Base-by-base conservation (phyloP, 2,113 vertebrate species). In the Telmatochromis sp. region DNA sequence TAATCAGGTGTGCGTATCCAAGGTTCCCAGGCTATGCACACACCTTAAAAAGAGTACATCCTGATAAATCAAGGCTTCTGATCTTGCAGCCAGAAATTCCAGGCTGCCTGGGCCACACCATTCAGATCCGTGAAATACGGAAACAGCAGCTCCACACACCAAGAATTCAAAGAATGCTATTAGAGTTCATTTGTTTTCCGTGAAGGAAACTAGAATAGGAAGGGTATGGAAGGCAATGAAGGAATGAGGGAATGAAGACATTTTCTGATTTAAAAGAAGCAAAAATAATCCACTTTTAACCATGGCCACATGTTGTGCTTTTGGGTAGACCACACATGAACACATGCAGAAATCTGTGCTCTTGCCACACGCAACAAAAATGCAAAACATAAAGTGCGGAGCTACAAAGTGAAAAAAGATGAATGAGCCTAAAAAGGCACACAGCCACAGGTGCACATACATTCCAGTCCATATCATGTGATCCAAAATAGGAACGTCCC, bases 101-200 rank as follows among this genome's bases (percentile, higher is more conserved):
- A 93, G 87, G 88, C 93, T 91, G 90, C 87, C 83, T 84, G 85
- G 85, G 90, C 91, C 93, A 89, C 93, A 94, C 90, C 93, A 94
- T 91, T 94, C 80, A 94, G 92, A 92, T 5, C n/a, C 80, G 80
- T 78, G 89, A 91, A 95, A 96, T 89, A 93, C 87, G 81, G 93
- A 95, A 96, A 95, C 93, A 94, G 90, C 94, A 81, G 94, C 92
- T 89, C 7, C 6, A 57, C n/a, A 42, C 79, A 86, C 83, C 86
- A 95, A 96, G 96, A 97, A 97, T 97, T 93, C 89, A 86, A 96
- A 95, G 95, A 97, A 97, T 97, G 96, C 94, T 73, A 90, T 89
- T 86, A 95, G 94, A 97, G 96, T 97, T 94, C 95, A 96, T 97
- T 96, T 87, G 84, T 90, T 92, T 94, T 94, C 75, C 55, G 57